Evolutionary conservation across 2,113 vertebrate species (phyloP), one percentile per base, ranked within the genome.

Genomic region (Oryzias woworae): DNA sequence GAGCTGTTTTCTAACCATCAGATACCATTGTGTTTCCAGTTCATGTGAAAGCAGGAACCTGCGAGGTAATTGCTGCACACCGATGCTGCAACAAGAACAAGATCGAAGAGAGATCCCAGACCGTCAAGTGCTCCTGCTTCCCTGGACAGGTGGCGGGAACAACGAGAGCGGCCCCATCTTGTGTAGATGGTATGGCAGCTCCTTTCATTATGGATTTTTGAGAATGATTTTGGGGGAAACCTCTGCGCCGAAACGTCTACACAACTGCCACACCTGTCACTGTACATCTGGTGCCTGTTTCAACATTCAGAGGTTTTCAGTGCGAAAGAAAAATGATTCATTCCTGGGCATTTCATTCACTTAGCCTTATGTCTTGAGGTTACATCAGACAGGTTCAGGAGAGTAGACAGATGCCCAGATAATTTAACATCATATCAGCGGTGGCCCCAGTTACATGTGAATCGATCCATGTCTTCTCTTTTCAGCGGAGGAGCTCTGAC

Each of bases 31-130:
- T 83, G 69, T 71, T 80, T 82, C 1, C 92, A 96, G 96, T 92
- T 82, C 94, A 94, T 0, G 88, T 93, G 53, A 95, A 96, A 89
- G 96, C 95, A 0, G 97, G 97, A 80, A 95, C 95, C 5, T 98
- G 97, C 0, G 97, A 98, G 66, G 97, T 99, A 69, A 94, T 98
- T 0, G 94, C 96, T 0, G 94, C 96, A 17, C 97, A 98, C 82
- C 91, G 97, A 72, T 99, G 97, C 92, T 99, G 97, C 89, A 98
- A 98, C 81, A 95, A 89, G 92, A 97, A 98, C 91, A 97, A 93
- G 92, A 94, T 98, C 0, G 97, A 98, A 83, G 96, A 99, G 85
- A 89, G 95, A 75, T 98, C 96, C 48, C 97, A 97, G 93, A 99
- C 97, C 0, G 96, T 98, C 92, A 97, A 98, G 76, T 98, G 97